These are phyloP conservation scores for Xenopus laevis DNA, from an alignment of 2,113 vertebrate species.

Conservation along the genomic window DNA sequence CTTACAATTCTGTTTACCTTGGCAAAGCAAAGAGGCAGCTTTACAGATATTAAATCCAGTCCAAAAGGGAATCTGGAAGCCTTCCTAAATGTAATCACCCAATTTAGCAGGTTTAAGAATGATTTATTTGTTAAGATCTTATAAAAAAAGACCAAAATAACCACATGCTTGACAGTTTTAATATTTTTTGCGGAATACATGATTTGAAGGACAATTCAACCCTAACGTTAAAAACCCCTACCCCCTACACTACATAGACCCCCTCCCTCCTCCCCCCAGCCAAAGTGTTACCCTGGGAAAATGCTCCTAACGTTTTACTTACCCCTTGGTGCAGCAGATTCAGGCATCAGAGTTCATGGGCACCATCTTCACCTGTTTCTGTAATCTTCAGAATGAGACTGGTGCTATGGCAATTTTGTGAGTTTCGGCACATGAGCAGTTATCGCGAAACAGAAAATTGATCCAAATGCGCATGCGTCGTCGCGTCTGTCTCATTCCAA, in stretches of 20 bases:
- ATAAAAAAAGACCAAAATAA: constrained; percentile 20
- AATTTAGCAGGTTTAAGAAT: constrained; percentile 59
- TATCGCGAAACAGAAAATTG: too few species aligned
- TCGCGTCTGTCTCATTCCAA: too few species aligned
- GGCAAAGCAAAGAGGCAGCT: constrained; percentile 94
- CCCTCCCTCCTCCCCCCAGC: constrained; percentile 62
- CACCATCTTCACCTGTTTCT: too few species aligned
- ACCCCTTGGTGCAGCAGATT: too few species aligned
- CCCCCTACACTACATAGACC: constrained; percentile 67
- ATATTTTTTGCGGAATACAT: background rate
- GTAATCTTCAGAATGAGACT: too few species aligned
- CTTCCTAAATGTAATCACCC: constrained; percentile 64
- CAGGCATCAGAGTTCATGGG: too few species aligned
- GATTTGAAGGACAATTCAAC: constrained; percentile 65
- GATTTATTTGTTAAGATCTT: constrained; percentile 44
- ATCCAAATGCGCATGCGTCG: too few species aligned
- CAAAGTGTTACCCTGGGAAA: too few species aligned
- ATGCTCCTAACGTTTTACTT: too few species aligned
- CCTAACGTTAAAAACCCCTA: constrained; percentile 78
- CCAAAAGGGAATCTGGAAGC: constrained; percentile 74
- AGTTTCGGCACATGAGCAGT: too few species aligned
- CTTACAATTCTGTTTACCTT: constrained; percentile 95
- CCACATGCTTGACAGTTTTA: constrained; percentile 22
- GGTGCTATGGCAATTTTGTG: too few species aligned
- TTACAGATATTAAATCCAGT: constrained; percentile 99